A percentile compares a stretch with the other conserved stretches of the same genome.
phyloP scores from a whole-genome alignment of 1,140 invertebrate genomes.

The Andricus grossulariae region DNA sequence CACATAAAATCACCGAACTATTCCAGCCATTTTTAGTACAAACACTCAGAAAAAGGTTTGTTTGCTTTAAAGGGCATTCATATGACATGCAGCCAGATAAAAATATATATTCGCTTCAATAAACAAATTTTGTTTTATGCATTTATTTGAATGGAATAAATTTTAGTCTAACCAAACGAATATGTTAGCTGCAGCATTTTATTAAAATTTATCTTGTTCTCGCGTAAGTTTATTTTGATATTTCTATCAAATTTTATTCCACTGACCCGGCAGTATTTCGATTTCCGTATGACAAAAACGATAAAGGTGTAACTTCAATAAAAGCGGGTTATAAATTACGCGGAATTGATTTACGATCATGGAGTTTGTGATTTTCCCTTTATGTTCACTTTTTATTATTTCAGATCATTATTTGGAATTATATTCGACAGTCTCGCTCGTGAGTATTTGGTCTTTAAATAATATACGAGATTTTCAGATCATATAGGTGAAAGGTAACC shows the following conservation, averaged over 20 bases:
- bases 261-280: not conserved
- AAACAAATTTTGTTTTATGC: no score
- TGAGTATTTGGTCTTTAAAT: no score
- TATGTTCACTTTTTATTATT: not conserved
- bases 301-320: conserved; percentile 3
- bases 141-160: no score
- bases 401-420: not conserved
- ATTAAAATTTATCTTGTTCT: not conserved
- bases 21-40: no score
- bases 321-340: not conserved
- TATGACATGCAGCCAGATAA: no score
- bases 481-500: no score
- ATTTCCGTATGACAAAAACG: conserved; percentile 1
- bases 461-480: no score
- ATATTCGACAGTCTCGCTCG: not conserved
- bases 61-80: no score
- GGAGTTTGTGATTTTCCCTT: not conserved
- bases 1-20: no score
- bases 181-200: not conserved
- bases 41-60: no score
- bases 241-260: conserved; percentile 7
- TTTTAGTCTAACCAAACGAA: no score
- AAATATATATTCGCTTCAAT: no score
- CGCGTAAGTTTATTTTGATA: not conserved
- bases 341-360: not conserved